Base-by-base conservation (phyloP, 2,113 vertebrate species). In the Corydoras sp. region DNA sequence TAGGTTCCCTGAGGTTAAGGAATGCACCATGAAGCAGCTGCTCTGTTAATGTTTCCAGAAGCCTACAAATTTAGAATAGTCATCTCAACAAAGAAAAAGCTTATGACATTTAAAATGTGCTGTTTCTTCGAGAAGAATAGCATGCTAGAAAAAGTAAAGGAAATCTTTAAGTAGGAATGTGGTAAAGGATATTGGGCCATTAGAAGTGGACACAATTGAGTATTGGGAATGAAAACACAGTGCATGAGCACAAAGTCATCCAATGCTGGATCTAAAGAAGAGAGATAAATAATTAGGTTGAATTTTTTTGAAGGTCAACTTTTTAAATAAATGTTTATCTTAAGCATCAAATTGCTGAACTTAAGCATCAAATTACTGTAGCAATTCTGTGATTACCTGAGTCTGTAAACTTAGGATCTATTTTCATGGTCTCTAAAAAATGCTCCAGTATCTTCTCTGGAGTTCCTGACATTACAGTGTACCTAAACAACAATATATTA, bases 371-470 rank as follows among this genome's bases (percentile, higher is more conserved):
- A 24, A 24, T 24, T 24, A 2, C 18, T 24, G 18, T 24, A 30
- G 58, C 10, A 5, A 18, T 58, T 15, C 30, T 69, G 74, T 35
- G 65, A 48, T 14, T 86, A 91, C 90, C 90, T 88, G 91, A 89
- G 87, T 96, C 94, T 77, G 89, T 91, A 85, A 92, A 88, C 72
- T 91, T 86, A 80, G 92, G 88, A 85, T 98, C 97, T 81, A 94
- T 85, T 71, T 95, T 93, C 90, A 96, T 93, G 24, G 94, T 98
- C 90, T 99, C 94, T 73, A 99, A 90, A 83, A 98, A 95, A 85
- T 99, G 97, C 85, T 98, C 97, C 88, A 99, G 88, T 88, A 99
- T 97, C 90, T 99, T 99, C 90, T 98, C 94, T 60, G 97, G 93
- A 10, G 94, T 98, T 86, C 97, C 97, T 71, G 93, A 94, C 93